These are phyloP conservation scores for Junco hyemalis DNA, from an alignment of 2,113 vertebrate genomes.

Conservation along the genomic window DNA sequence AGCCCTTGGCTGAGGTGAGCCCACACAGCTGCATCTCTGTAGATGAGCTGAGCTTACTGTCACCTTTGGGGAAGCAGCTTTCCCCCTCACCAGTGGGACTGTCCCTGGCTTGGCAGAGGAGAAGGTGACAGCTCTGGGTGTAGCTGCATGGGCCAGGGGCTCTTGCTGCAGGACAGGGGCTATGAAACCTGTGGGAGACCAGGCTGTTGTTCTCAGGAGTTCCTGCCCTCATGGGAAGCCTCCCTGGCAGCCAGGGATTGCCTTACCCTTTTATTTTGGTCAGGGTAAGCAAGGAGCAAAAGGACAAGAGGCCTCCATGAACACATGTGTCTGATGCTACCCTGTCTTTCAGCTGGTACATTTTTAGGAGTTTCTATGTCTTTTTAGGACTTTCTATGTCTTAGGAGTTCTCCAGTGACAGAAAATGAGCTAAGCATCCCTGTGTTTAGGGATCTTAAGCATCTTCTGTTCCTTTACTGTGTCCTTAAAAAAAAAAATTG, in stretches of 20 bases:
- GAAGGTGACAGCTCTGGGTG: background rate
- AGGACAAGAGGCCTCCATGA: background rate
- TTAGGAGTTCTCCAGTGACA: background rate
- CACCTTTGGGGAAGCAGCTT: background rate
- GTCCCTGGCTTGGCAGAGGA: background rate
- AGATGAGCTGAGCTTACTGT: background rate
- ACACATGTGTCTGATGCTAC: fast-evolving
- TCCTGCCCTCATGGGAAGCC: background rate
- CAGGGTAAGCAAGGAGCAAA: background rate
- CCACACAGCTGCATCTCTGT: fast-evolving
- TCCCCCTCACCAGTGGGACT: fast-evolving
- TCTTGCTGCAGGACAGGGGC: background rate
- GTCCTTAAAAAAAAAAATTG: background rate
- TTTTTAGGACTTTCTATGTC: background rate
- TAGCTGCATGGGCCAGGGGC: no score
- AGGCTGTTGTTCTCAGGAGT: fast-evolving
- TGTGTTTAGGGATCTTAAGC: fast-evolving
- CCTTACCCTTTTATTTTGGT: background rate
- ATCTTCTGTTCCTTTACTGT: background rate
- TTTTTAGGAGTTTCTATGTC: background rate
- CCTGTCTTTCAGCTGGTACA: background rate
- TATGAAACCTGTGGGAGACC: background rate
- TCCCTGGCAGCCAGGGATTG: background rate
- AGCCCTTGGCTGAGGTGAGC: background rate
- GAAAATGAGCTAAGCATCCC: background rate